Percentiles rank a stretch among this genome's conserved stretches.
phyloP scores from a whole-genome alignment of 2,888 invertebrate genomes.

The Keiferia lycopersicella region DNA sequence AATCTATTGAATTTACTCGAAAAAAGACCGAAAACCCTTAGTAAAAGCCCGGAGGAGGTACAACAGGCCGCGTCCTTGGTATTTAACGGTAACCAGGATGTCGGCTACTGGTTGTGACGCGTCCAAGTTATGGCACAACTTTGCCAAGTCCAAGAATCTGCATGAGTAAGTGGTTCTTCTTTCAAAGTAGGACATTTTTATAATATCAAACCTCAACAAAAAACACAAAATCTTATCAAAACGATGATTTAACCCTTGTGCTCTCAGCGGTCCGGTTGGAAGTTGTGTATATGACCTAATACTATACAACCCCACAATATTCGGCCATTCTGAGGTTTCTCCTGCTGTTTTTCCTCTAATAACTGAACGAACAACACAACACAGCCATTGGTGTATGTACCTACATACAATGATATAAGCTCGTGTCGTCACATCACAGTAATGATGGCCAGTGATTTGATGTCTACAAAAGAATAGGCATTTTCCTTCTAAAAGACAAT shows the following conservation, averaged over 20 bases:
- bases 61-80: constrained; percentile 58
- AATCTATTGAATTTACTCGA: background rate
- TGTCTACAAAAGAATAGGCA: constrained; percentile 37
- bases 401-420: background rate
- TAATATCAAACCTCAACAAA: too few species aligned
- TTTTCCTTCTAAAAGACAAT: constrained; percentile 36
- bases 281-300: too few species aligned
- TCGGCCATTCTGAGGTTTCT: too few species aligned
- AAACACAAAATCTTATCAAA: too few species aligned
- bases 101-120: constrained; percentile 73
- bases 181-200: background rate
- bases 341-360: too few species aligned
- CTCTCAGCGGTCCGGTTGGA: too few species aligned
- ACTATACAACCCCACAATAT: too few species aligned
- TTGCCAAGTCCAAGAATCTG: constrained; percentile 33
- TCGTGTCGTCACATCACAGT: background rate
- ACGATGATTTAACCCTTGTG: too few species aligned
- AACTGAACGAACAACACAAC: too few species aligned
- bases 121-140: constrained; percentile 56
- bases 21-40: background rate
- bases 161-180: background rate
- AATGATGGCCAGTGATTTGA: constrained; percentile 10
- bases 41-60: background rate
- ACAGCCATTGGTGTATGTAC: too few species aligned
- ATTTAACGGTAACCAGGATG: constrained; percentile 68